phyloP scores from a whole-genome alignment of 2,113 vertebrate species.

The Mixornis gularis region DNA sequence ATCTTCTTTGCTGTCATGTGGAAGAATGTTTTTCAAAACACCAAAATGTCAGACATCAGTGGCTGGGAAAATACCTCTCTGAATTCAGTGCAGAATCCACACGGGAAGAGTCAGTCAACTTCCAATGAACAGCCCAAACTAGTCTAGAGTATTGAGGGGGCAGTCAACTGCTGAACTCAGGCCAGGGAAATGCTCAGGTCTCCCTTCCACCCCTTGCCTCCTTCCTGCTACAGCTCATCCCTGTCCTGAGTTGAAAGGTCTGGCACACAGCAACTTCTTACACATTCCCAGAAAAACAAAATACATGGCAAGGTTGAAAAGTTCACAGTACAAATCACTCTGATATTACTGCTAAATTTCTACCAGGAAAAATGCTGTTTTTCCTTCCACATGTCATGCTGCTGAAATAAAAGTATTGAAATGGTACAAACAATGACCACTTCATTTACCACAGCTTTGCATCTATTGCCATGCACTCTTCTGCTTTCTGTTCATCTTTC shows the following conservation, averaged over 20 bases:
- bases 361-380: background rate
- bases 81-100: background rate
- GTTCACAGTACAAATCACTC: background rate
- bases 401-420: background rate
- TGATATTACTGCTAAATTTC: background rate
- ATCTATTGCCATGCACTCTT: fast-evolving
- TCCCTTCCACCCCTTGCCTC: fast-evolving
- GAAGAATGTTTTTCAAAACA: background rate
- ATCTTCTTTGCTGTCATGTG: fast-evolving
- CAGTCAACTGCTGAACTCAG: background rate
- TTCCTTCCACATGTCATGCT: background rate
- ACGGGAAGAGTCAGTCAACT: background rate
- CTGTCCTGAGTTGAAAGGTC: background rate
- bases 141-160: background rate
- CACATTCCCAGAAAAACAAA: background rate
- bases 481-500: background rate
- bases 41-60: no score
- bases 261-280: background rate
- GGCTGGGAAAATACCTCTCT: background rate
- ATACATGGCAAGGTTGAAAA: background rate
- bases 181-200: background rate
- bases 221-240: background rate
- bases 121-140: background rate
- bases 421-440: background rate
- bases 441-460: background rate